Base-by-base conservation (phyloP, 2,888 invertebrate genomes). In the Gibbula magus region DNA sequence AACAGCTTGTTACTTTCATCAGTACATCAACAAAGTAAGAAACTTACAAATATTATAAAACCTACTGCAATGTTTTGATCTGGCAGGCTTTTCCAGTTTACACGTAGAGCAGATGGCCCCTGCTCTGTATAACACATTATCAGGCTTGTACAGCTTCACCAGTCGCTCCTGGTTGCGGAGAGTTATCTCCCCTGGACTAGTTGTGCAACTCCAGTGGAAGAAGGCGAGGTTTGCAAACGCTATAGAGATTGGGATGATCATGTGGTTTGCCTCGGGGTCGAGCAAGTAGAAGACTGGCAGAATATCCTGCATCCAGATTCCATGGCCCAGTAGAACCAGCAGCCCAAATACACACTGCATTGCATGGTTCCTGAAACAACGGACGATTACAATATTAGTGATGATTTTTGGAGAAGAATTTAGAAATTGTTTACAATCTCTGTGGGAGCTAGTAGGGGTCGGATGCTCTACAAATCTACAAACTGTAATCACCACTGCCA, bases 21-120 rank as follows among this genome's bases (percentile, higher is more conserved):
- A 51, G 35, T n/a, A 67, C 45, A 29, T 66, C n/a, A 52, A 22
- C 25, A 20, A 5, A 25, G 29, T 25, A 67, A 13, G n/a, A 10
- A 70, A 18, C 20, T 7, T 3, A 74, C n/a, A 5, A 16, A 45
- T 7, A 45, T n/a, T 16, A 32, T 18, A 52, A 0, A 32, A 90
- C 91, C 90, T 86, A 92, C 92, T 87, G 82, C 92, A 92, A 82
- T 92, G 92, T 81, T 92, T 92, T 35, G 92, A 91, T 73, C 92
- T 83, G 35, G 91, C 89, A 70, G 91, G 91, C 80, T 91, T 91
- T 13, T 82, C 75, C 22, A 90, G 78, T 20, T 86, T 81, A 83
- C 92, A 92, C 0, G 91, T 92, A 7, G 79, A 79, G 81, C 92
- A 92, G 10, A 78, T 80, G 0, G 56, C 74, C 32, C 85, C 85